phyloP scores from a whole-genome alignment of 1,140 invertebrate genomes.

The Zaprionus ornatus region DNA sequence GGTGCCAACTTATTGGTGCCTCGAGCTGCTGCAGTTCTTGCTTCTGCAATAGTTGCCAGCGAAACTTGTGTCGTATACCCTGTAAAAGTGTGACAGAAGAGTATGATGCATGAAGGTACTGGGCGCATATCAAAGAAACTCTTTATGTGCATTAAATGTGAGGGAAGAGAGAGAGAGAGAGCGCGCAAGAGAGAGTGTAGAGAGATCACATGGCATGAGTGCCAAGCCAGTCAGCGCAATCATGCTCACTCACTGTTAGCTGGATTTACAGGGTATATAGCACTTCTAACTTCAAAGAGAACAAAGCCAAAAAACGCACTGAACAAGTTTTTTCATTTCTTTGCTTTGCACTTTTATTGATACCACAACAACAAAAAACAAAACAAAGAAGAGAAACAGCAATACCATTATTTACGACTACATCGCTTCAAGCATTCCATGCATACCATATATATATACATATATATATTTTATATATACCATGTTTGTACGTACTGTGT shows the following conservation, averaged over 20 bases:
- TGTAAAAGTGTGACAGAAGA: neutral
- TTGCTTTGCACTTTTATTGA: neutral
- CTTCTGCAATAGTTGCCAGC: neutral
- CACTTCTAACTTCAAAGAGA: neutral
- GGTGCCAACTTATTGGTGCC: slow-evolving; percentile 21
- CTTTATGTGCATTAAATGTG: neutral
- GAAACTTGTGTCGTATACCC: slow-evolving; percentile 1
- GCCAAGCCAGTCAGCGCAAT: too few relatives aligned
- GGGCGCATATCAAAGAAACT: neutral
- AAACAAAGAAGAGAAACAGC: neutral
- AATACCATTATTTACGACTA: neutral
- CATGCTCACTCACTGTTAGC: too few relatives aligned
- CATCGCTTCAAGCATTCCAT: neutral
- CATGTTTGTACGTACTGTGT: neutral
- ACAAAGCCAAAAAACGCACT: neutral
- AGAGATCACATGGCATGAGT: too few relatives aligned
- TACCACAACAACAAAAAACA: neutral
- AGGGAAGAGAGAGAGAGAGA: neutral
- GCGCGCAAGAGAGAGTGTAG: too few relatives aligned
- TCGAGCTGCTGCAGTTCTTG: neutral
- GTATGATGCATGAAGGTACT: neutral
- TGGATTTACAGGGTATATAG: neutral
- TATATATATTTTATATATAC: neutral
- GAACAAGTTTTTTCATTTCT: neutral
- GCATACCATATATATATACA: neutral